Conservation (phyloP, 2,888 invertebrate genomes). For the Zele albiditarsus region DNA sequence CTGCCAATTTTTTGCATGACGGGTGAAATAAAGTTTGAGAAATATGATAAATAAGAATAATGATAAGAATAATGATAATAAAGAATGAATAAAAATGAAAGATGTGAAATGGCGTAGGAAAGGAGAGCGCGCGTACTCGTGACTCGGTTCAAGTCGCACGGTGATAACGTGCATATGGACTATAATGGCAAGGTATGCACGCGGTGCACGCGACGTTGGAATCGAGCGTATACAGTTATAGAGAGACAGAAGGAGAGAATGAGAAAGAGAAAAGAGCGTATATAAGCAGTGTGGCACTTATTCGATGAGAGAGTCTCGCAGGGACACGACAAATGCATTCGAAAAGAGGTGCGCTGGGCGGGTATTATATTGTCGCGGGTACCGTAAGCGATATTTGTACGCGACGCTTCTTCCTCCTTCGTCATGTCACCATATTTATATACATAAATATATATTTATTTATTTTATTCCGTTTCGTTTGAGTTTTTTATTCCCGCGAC, state of each 20-base stretch:
- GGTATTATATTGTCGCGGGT: slow-evolving; percentile 10
- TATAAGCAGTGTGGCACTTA: neutral
- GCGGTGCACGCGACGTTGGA: slow-evolving; percentile 44
- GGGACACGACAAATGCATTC: slow-evolving; percentile 13
- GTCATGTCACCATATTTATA: neutral
- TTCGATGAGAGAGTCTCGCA: slow-evolving; percentile 13
- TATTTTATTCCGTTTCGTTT: neutral
- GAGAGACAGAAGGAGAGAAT: slow-evolving; percentile 34
- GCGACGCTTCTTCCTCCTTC: slow-evolving; percentile 27
- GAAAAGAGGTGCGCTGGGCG: slow-evolving; percentile 23
- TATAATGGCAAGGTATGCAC: slow-evolving; percentile 46
- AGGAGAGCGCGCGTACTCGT: slow-evolving; percentile 41
- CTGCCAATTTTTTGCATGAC: neutral
- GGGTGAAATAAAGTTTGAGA: neutral
- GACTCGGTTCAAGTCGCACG: slow-evolving; percentile 46
- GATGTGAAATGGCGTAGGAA: slow-evolving; percentile 38
- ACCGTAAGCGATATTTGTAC: slow-evolving; percentile 29
- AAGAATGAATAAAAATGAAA: slow-evolving; percentile 10
- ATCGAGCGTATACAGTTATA: slow-evolving; percentile 41
- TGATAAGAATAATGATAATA: neutral
- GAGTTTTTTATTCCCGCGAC: slow-evolving; percentile 9
- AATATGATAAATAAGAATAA: neutral
- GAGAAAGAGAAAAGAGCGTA: slow-evolving; percentile 12
- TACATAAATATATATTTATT: neutral
- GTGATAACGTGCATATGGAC: slow-evolving; percentile 44